Percentiles rank a stretch among this genome's conserved stretches.
Conservation (phyloP, 2,797 vertebrate genomes). For the Mormyrus proboscirostris region DNA sequence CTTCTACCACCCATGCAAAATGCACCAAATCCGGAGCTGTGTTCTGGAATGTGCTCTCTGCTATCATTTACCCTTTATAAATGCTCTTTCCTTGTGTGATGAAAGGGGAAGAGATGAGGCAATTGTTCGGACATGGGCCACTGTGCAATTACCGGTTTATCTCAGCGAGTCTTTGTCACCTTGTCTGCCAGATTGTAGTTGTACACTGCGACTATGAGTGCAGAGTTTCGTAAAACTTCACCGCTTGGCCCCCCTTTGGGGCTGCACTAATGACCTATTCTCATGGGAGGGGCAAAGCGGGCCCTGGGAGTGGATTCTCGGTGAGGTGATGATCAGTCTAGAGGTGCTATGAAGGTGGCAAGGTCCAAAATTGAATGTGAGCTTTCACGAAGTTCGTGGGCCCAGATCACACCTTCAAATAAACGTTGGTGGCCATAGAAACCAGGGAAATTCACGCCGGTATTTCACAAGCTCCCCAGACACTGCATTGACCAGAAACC, state of each 20-base stretch:
- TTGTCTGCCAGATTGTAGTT: not conserved
- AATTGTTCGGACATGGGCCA: not conserved
- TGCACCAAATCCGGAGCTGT: not conserved
- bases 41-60: not conserved
- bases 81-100: not conserved
- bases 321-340: not conserved
- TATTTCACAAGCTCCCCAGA: not conserved
- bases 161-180: not conserved
- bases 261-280: not conserved
- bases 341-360: not conserved
- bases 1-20: not conserved
- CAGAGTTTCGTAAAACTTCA: not conserved
- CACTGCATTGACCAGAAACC: not conserved
- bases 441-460: not conserved
- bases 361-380: not conserved
- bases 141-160: not conserved
- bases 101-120: not conserved
- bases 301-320: not conserved
- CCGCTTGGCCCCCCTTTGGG: not conserved
- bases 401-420: not conserved
- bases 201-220: not conserved
- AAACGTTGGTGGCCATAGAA: not conserved
- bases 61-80: not conserved
- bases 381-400: not conserved
- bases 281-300: not conserved